phyloP scores from a whole-genome alignment of 2,797 vertebrate species.

The Halcyon chelicuti region DNA sequence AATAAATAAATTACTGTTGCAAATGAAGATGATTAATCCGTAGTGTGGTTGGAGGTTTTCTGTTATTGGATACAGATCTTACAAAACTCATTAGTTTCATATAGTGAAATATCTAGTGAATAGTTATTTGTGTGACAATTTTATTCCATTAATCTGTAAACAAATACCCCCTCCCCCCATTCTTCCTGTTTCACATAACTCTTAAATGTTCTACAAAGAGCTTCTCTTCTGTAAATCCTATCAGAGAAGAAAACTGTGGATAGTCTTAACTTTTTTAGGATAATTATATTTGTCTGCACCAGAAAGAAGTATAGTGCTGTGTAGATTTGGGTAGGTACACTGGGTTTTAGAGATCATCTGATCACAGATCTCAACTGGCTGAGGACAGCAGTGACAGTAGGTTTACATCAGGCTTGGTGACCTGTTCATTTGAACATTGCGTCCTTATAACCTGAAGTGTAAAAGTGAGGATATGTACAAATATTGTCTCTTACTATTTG shows the following conservation, averaged over 20 bases:
- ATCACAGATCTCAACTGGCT: neutral
- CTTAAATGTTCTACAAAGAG: neutral
- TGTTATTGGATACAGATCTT: neutral
- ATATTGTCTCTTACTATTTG: neutral
- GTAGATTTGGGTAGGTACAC: neutral
- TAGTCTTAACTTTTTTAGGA: neutral
- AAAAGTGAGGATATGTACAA: neutral
- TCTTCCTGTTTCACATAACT: neutral
- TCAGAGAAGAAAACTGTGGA: fast-evolving
- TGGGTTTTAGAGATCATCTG: neutral
- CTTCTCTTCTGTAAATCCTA: neutral
- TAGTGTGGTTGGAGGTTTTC: neutral
- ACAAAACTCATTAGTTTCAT: neutral
- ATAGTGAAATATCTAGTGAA: neutral
- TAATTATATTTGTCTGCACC: neutral
- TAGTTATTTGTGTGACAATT: neutral
- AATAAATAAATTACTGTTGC: neutral
- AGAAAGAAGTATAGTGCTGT: neutral
- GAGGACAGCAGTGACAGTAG: neutral
- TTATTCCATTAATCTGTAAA: neutral
- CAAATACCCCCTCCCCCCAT: neutral
- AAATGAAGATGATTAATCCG: neutral
- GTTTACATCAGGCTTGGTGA: neutral
- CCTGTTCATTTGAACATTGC: neutral
- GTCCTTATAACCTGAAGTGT: neutral